Conservation (phyloP, 1,140 invertebrate species). For the Brachionus asplanchnoidis region DNA sequence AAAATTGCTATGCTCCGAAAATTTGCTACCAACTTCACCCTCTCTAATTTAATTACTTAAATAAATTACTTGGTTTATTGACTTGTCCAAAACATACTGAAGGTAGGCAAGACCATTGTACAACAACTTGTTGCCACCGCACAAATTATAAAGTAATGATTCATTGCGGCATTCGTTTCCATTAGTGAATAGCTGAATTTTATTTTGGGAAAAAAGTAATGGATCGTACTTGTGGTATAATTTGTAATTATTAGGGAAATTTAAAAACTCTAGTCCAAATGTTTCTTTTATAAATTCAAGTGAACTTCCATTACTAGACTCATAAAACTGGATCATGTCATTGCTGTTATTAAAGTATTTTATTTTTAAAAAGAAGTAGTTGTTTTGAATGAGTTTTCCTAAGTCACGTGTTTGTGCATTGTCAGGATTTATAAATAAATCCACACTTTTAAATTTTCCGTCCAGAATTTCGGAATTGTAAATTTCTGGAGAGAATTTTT, state of each 20-base stretch:
- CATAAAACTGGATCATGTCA: not conserved
- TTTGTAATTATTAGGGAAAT: conserved; percentile 6
- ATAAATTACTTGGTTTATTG: not conserved
- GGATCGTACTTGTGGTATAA: not conserved
- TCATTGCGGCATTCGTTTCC: not conserved
- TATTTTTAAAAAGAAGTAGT: not conserved
- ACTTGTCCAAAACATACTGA: not conserved
- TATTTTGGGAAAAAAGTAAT: not conserved
- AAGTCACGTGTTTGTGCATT: not conserved
- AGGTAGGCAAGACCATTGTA: not conserved
- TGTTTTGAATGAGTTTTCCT: not conserved
- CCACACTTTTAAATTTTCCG: not conserved
- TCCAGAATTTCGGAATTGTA: not conserved
- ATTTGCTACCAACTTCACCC: too few species aligned
- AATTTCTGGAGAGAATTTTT: not conserved
- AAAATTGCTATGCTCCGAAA: too few species aligned
- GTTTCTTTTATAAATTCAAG: not conserved
- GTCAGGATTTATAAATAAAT: not conserved
- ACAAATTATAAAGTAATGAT: not conserved
- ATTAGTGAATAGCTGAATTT: not conserved
- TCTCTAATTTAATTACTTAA: too few species aligned
- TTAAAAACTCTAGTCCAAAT: conserved; percentile 16
- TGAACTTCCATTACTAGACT: not conserved
- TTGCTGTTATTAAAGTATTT: not conserved
- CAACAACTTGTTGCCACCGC: not conserved